Percentiles rank a stretch among this genome's conserved stretches.
phyloP scores from a whole-genome alignment of 2,888 invertebrate species.

The Pyrochroa serraticornis region DNA sequence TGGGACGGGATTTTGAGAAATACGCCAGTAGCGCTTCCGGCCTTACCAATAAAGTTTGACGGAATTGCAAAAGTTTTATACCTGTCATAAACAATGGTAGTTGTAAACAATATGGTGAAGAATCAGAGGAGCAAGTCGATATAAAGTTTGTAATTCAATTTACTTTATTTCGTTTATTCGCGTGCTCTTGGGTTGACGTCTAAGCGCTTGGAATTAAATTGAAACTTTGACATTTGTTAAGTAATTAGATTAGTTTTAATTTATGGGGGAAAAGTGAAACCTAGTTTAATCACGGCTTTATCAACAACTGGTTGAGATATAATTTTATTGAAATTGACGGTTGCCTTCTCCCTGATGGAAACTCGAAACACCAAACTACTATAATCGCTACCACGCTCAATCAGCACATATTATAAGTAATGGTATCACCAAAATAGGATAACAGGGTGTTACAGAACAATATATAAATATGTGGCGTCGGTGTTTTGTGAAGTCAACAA shows the following conservation, averaged over 20 bases:
- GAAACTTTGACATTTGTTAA: conserved; percentile 15
- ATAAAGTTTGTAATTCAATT: conserved; percentile 34
- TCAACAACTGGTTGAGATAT: background rate
- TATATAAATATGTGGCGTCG: too few relatives aligned
- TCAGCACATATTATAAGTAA: too few relatives aligned
- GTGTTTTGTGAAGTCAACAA: too few relatives aligned
- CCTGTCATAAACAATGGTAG: conserved; percentile 29
- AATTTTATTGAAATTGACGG: background rate
- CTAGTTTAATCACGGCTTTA: conserved; percentile 8
- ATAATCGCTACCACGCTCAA: too few relatives aligned
- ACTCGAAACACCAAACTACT: too few relatives aligned
- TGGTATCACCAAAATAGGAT: too few relatives aligned
- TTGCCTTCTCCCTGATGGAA: too few relatives aligned
- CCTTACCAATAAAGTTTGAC: conserved; percentile 16
- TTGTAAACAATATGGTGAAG: conserved; percentile 26
- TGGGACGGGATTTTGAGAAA: too few relatives aligned
- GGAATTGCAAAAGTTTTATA: conserved; percentile 30
- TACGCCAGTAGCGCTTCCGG: too few relatives aligned
- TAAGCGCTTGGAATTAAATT: conserved; percentile 20
- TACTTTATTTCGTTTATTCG: conserved; percentile 23
- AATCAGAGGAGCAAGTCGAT: conserved; percentile 29
- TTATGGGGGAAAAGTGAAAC: conserved; percentile 12
- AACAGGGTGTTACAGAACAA: too few relatives aligned
- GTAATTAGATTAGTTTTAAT: conserved; percentile 22
- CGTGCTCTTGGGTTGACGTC: conserved; percentile 15